Evolutionary conservation across 2,888 invertebrate genomes (phyloP), one percentile per base, ranked within the genome.

Genomic region (Stenchaetothrips biformis): DNA sequence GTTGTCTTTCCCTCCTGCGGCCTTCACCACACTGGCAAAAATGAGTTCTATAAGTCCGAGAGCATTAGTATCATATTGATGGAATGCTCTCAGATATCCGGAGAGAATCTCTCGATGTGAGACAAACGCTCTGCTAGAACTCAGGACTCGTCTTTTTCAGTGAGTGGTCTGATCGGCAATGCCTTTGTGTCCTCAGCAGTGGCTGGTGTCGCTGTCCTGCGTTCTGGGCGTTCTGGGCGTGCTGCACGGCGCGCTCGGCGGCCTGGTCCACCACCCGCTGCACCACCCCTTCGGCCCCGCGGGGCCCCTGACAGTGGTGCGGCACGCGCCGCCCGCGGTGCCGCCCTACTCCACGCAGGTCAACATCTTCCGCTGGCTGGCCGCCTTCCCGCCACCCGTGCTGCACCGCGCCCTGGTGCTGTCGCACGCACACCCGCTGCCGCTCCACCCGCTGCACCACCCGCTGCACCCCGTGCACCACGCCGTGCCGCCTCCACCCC

Each of bases 271-370:
- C 21, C 67, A 67, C 67, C 67, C 67, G 67, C 67, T 59, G 59
- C 18, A 18, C 59, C 59, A 13, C 27, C n/a, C 78, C 9, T 47
- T 62, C 47, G 47, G 3, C 78, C 77, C 48, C 78, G 67, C 78
- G 21, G 74, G 74, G 18, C 79, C 79, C 2, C 59, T 79, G 48
- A 37, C 62, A 18, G 79, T 62, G 27, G 49, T 79, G 16, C 77
- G 80, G 74, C 79, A 78, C 80, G 80, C 78, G 16, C 80, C 80
- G 74, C 79, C 79, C 25, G 80, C 79, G 59, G 79, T 79, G 47
- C 67, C 48, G 27, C 80, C 78, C 80, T 77, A 78, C 79, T 78
- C 80, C 74, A 74, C 67, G 67, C 67, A 74, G 67, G 11, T 74
- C 67, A 74, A 74, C 67, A 25, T 74, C 21, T 74, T 74, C 67